These are phyloP conservation scores for Falco berigora DNA, from an alignment of 2,797 vertebrate genomes.

Conservation along the genomic window DNA sequence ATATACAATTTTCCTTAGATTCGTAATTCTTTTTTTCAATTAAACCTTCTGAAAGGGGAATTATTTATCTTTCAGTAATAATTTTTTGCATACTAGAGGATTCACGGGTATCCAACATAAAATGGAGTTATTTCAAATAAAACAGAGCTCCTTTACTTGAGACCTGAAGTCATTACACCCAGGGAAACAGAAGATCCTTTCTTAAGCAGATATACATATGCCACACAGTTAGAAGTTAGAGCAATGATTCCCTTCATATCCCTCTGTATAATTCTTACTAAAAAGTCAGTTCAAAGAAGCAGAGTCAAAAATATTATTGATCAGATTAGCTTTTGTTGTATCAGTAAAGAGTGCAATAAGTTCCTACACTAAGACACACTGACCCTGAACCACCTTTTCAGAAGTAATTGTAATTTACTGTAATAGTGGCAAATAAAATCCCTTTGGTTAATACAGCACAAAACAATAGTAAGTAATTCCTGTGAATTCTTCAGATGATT, in stretches of 20 bases:
- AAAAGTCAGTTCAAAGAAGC: not conserved
- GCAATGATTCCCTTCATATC: not conserved
- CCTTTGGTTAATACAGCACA: not conserved
- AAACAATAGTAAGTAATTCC: not conserved
- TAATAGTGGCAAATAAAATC: not conserved
- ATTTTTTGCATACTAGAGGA: not conserved
- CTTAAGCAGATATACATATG: slow-evolving; percentile 8
- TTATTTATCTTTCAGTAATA: slow-evolving; percentile 3
- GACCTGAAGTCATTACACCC: slow-evolving; percentile 11
- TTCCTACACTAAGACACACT: not conserved
- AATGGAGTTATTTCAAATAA: slow-evolving; percentile 58
- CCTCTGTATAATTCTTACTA: not conserved
- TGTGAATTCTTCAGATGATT: not conserved
- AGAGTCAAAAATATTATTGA: not conserved
- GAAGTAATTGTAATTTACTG: not conserved
- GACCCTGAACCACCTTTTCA: not conserved
- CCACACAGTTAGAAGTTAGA: not conserved
- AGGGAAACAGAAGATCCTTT: slow-evolving; percentile 54
- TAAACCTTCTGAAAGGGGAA: not conserved
- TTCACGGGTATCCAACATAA: slow-evolving; percentile 29
- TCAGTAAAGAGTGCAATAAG: not conserved
- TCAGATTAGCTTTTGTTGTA: not conserved
- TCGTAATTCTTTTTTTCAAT: not conserved
- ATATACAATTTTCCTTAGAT: not conserved
- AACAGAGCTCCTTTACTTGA: slow-evolving; percentile 59